Evolutionary conservation across 2,888 invertebrate species (phyloP), one percentile per base, ranked within the genome.

Genomic region (Drosophila mayaguana): DNA sequence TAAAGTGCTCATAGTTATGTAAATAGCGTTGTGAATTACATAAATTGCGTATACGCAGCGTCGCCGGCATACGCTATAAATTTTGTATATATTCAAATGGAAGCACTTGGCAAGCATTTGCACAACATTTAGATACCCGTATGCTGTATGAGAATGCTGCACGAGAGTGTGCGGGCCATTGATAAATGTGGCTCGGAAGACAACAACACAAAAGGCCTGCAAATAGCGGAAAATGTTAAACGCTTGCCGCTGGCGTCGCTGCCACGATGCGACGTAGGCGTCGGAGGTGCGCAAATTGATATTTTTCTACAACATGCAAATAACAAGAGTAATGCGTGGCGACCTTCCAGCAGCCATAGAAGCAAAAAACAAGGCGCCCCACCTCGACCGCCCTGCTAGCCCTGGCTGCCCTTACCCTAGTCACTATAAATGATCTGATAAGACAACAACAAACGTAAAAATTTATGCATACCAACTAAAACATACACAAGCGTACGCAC

Each of bases 141-240:
- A 38, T 65, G 28, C 28, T 28, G 28, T 28, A 61, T 53, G 63
- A 43, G 46, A 51, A 69, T 46, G 55, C 22, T 56, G 38, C 54
- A 53, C 38, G 48, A 45, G 59, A 63, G 38, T 61, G 57, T 16
- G 36, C 50, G 61, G 57, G 66, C 63, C 72, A 76, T 62, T 66
- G 78, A 56, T 70, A 87, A 88, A 84, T 87, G 87, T 76, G 63
- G 72, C 32, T 40, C 9, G 63, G 16, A 64, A 32, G 40, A 38
- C 48, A 48, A 62, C 59, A 76, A 76, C 81, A 84, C 84, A 84
- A 84, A 81, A 74, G 84, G 79, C 87, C 89, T 81, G 84, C 81
- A 87, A 84, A 83, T 87, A 89, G 89, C 89, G 84, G 84, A 84
- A 84, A 84, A 84, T 84, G 84, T 89, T 87, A 84, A 84, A 89